phyloP scores from a whole-genome alignment of 2,113 vertebrate genomes.

The Globicephala melas region DNA sequence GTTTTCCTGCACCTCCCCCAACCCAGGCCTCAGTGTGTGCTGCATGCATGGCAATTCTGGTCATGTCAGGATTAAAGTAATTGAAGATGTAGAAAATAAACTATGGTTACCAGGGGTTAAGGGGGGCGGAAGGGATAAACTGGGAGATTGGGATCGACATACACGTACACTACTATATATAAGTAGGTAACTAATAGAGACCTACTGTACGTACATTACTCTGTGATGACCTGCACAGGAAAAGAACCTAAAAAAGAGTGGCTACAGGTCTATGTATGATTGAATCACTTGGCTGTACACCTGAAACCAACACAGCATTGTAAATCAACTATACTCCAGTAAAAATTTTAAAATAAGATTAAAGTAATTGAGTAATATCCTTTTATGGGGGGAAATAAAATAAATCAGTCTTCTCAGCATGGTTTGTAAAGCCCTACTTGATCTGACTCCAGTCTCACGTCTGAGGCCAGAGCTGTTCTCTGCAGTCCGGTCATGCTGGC shows the following conservation, averaged over 20 bases:
- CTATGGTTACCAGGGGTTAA: neutral
- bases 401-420: neutral
- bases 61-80: neutral
- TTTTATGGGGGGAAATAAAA: neutral
- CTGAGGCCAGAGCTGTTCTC: neutral
- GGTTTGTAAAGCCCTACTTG: neutral
- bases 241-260: neutral
- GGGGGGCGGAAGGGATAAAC: neutral
- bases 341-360: neutral
- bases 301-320: neutral
- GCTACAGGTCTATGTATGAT: fast-evolving
- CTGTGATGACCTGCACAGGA: neutral
- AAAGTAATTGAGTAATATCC: neutral
- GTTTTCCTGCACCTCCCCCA: neutral
- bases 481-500: neutral
- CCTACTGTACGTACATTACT: neutral
- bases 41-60: neutral
- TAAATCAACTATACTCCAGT: neutral
- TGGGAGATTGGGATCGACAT: neutral
- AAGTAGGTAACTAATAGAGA: neutral
- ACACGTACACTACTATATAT: fast-evolving
- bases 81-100: too few relatives aligned
- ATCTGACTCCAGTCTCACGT: neutral
- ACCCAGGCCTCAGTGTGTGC: neutral
- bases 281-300: neutral